Conservation (phyloP, 2,888 invertebrate genomes). For the Oscheius sp. region DNA sequence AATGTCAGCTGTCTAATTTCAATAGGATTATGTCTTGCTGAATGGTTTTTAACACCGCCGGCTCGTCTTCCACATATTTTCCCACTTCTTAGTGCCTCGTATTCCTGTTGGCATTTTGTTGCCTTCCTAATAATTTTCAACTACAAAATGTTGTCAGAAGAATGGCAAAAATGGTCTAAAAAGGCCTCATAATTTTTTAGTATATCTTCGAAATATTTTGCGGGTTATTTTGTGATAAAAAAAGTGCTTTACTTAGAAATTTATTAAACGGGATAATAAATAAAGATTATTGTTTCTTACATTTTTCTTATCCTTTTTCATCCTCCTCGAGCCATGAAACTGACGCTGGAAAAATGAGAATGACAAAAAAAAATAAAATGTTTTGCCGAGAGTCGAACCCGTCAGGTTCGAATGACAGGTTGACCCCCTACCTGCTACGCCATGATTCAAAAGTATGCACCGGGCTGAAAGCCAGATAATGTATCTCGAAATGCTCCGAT, state of each 20-base stretch:
- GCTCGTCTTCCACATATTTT: slow-evolving; percentile 84
- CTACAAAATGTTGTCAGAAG: slow-evolving; percentile 27
- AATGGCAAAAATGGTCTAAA: slow-evolving; percentile 24
- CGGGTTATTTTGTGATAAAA: slow-evolving; percentile 28
- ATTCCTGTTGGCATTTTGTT: slow-evolving; percentile 85
- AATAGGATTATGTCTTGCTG: slow-evolving; percentile 44
- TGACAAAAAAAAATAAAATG: not conserved
- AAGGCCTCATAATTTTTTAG: slow-evolving; percentile 16
- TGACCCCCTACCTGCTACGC: too few species aligned
- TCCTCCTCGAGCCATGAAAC: too few species aligned
- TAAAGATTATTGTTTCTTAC: too few species aligned
- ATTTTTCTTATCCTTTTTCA: too few species aligned
- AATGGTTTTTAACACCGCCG: slow-evolving; percentile 77
- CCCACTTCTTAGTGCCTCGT: slow-evolving; percentile 84
- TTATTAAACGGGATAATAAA: too few species aligned
- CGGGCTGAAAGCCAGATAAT: too few species aligned
- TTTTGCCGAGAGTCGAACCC: not conserved
- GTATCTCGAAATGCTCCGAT: too few species aligned
- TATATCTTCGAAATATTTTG: not conserved
- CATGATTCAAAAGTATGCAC: too few species aligned
- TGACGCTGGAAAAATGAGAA: too few species aligned
- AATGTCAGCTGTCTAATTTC: not conserved
- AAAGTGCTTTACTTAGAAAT: too few species aligned
- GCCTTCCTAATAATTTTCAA: slow-evolving; percentile 41
- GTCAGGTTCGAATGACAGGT: too few species aligned